A percentile compares a stretch with the other conserved stretches of the same genome.
Conservation (phyloP, 2,113 vertebrate species). For the Canis aureus region DNA sequence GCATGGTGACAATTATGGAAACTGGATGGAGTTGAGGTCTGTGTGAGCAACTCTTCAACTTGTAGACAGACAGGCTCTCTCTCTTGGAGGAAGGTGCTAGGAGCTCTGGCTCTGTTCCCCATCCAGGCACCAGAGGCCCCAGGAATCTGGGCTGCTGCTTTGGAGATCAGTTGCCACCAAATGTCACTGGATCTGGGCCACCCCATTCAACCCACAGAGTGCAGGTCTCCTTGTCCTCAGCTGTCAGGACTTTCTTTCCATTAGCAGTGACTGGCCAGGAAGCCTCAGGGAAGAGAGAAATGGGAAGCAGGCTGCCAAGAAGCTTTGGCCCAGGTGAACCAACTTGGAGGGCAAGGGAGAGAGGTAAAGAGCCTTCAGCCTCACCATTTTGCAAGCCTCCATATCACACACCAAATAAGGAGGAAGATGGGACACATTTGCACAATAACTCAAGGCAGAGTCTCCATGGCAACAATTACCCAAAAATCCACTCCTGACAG, state of each 20-base stretch:
- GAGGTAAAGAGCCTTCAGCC: background rate
- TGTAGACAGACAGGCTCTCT: background rate
- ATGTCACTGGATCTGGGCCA: background rate
- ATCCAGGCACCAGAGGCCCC: background rate
- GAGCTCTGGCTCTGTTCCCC: background rate
- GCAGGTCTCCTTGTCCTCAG: background rate
- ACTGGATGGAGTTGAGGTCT: background rate
- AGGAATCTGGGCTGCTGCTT: background rate
- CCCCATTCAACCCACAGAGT: background rate
- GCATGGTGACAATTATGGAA: background rate
- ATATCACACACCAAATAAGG: conserved; percentile 67
- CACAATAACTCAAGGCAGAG: conserved; percentile 68
- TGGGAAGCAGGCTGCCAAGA: background rate
- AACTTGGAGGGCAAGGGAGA: background rate
- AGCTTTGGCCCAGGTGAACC: background rate
- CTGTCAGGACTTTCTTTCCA: background rate
- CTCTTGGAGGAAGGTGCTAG: background rate
- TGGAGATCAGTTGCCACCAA: background rate
- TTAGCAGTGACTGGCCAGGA: background rate
- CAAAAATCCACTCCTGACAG: conserved; percentile 74
- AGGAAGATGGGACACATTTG: conserved; percentile 67
- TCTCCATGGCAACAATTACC: conserved; percentile 82
- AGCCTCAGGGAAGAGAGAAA: background rate
- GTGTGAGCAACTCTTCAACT: background rate
- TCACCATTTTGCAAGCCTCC: background rate